Conservation (phyloP, 2,113 vertebrate species). For the Pogonocichla stellata region DNA sequence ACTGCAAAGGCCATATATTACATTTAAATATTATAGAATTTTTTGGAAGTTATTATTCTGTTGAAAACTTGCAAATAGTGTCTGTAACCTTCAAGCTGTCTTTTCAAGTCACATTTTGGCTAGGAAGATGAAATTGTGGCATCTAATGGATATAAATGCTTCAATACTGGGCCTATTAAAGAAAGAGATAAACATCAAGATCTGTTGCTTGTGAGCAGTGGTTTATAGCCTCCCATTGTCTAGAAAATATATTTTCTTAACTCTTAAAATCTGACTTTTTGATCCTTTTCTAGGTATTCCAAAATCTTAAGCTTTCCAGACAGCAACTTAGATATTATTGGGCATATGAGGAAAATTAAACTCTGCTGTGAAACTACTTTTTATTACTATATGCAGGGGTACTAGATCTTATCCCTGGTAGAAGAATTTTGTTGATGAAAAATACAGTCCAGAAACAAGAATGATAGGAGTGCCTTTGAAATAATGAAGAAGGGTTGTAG, state of each 20-base stretch:
- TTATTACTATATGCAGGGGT: not conserved
- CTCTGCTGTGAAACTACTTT: not conserved
- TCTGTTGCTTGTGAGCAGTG: not conserved
- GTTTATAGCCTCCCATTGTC: not conserved
- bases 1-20: not conserved
- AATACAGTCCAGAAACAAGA: not conserved
- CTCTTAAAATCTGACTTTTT: not conserved
- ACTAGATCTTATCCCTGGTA: fast-evolving
- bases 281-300: not conserved
- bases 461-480: not conserved
- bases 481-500: not conserved
- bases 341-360: not conserved
- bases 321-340: not conserved
- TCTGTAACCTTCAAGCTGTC: not conserved
- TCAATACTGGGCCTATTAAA: not conserved
- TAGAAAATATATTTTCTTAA: not conserved
- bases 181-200: not conserved
- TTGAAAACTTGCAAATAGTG: not conserved
- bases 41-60: not conserved
- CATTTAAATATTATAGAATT: not conserved
- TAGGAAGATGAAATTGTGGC: not conserved
- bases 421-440: not conserved
- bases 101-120: not conserved
- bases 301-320: not conserved
- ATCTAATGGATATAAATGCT: not conserved